Evolutionary conservation across 2,113 vertebrate genomes (phyloP).

Genomic region (Notiomystis cincta): DNA sequence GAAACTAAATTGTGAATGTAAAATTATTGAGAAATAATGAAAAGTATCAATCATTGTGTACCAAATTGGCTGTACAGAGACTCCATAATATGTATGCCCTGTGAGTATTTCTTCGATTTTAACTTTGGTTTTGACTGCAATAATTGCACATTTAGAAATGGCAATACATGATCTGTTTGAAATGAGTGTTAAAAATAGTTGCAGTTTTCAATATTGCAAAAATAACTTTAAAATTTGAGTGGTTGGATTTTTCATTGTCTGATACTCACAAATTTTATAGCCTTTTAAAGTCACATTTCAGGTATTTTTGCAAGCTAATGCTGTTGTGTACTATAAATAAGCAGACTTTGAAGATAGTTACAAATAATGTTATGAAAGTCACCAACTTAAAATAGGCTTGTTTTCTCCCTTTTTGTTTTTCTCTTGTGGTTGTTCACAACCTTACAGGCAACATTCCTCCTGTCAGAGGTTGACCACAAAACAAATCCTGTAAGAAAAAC

Average conservation of each 20-base stretch:
- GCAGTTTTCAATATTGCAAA: neutral
- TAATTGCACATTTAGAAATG: neutral
- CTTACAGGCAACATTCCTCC: neutral
- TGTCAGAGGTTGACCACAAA: neutral
- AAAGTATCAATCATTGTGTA: neutral
- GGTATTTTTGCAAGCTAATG: neutral
- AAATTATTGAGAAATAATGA: neutral
- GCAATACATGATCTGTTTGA: neutral
- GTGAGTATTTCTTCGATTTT: neutral
- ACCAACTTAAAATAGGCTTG: neutral
- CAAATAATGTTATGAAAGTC: neutral
- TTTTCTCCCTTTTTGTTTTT: neutral
- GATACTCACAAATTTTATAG: neutral
- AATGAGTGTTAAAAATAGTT: neutral
- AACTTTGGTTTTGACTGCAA: neutral
- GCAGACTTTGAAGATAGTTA: neutral
- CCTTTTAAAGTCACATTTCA: neutral
- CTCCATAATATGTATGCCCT: neutral
- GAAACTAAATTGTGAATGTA: neutral
- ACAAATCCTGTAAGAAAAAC: neutral
- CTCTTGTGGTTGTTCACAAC: neutral
- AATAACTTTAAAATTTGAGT: neutral
- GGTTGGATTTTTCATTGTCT: neutral
- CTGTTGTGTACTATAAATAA: neutral
- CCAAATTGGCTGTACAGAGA: neutral